Base-by-base conservation (phyloP, 1,140 invertebrate genomes). In the Drosophila azteca region DNA sequence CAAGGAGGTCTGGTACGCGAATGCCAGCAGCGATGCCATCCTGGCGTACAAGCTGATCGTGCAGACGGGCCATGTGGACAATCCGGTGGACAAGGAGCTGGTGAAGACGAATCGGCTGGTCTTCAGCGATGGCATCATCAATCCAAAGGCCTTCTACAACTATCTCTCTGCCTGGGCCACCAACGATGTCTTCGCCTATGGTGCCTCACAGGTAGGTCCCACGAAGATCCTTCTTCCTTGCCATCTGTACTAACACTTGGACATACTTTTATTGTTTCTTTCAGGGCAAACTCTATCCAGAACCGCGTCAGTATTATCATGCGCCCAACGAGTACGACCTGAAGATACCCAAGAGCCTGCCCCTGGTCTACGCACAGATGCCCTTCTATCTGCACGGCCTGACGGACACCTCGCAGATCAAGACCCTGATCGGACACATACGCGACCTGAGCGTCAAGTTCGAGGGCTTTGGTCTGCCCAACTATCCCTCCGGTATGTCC, bases 71-170 rank as follows among this genome's bases (percentile, higher is more conserved):
- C 95, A 98, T 79, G 95, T 97, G 1, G 97, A 99, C 88, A 97
- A 97, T 93, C 98, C 98, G 0, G 95, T 98, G 44, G 97, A 99
- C 83, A 97, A 97, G 90, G 95, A 95, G 8, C 93, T 97, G 69
- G 95, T 97, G 55, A 94, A 93, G 31, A 94, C 95, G 66, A 93
- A 95, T 54, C 94, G 96, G 77, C 93, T 99, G 48, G 98, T 99
- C 1, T 95, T 96, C 90, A 93, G 93, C 6, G 95, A 98, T 13
- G 98, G 97, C n/a, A 97, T 98, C 69, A 99, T 99, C 63, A 98
- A 99, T 93, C 95, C 96, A 0, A 96, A 97, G 80, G 98, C 97
- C 0, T 99, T 99, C 93, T 99, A 99, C 92, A 99, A 99, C 91
- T 99, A 99, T 92, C 92, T 99, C 31, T 98, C 97, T 9, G 99